Conservation (phyloP, 1,140 invertebrate genomes). For the Calephelis virginiensis region DNA sequence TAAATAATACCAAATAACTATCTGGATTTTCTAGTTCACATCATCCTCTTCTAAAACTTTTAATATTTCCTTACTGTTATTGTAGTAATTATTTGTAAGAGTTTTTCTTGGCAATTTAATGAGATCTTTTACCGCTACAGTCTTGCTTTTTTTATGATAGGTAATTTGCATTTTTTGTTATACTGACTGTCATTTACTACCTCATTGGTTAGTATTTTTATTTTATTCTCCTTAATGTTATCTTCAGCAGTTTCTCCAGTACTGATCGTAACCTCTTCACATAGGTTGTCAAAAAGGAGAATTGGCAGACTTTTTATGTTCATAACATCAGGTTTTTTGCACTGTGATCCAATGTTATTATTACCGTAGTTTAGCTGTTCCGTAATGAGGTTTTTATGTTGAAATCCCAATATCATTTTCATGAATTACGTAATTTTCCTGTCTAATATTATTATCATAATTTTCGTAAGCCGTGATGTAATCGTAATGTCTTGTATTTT, state of each 20-base stretch:
- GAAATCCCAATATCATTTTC: no score
- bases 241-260: conserved; percentile 16
- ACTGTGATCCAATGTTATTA: not conserved
- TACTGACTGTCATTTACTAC: conserved; percentile 10
- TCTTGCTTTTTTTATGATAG: conserved; percentile 19
- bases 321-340: not conserved
- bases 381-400: no score
- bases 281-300: conserved; percentile 15
- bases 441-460: not conserved
- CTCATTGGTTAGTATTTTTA: conserved; percentile 18
- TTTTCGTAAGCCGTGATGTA: not conserved
- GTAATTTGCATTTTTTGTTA: conserved; percentile 17
- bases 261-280: conserved; percentile 21
- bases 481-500: no score
- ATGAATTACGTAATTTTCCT: not conserved
- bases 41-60: not conserved
- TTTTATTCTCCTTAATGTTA: conserved; percentile 17
- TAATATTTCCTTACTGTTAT: conserved; percentile 23
- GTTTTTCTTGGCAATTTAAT: conserved; percentile 16
- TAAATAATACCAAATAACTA: not conserved
- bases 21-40: not conserved
- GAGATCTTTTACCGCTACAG: conserved; percentile 15
- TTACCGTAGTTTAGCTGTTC: no score
- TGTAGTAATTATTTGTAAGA: not conserved
- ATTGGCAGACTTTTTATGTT: conserved; percentile 15